phyloP scores from a whole-genome alignment of 2,888 invertebrate genomes.

The Brachylomia viminalis region DNA sequence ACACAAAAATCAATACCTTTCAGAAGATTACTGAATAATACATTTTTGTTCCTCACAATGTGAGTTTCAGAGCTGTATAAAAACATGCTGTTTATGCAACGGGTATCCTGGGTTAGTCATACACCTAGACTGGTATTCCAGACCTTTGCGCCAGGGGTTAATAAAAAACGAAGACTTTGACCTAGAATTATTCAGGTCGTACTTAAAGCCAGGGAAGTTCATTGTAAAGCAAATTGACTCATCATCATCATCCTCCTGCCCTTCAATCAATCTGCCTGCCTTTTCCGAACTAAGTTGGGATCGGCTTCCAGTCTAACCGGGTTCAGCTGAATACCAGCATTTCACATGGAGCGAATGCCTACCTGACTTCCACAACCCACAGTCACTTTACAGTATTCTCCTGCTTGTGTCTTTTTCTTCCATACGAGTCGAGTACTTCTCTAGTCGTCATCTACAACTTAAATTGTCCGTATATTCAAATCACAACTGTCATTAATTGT shows the following conservation, averaged over 20 bases:
- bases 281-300: not conserved
- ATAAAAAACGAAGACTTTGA: not conserved
- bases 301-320: not conserved
- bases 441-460: too few species aligned
- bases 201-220: not conserved
- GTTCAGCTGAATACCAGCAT: not conserved
- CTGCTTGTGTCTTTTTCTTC: not conserved
- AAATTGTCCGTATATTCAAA: not conserved
- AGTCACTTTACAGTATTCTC: not conserved
- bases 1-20: not conserved
- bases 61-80: slow-evolving; percentile 1
- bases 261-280: not conserved
- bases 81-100: slow-evolving; percentile 1
- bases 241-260: not conserved
- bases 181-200: not conserved
- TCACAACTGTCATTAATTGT: not conserved
- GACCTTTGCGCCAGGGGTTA: slow-evolving; percentile 5
- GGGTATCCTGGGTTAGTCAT: not conserved
- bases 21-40: slow-evolving; percentile 15
- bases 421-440: too few species aligned
- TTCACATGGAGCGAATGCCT: not conserved
- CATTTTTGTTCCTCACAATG: slow-evolving; percentile 5
- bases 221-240: not conserved
- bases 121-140: not conserved
- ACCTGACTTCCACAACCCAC: too few species aligned